A percentile compares a stretch with the other conserved stretches of the same genome.
These are phyloP conservation scores for Hybognathus amarus DNA, from an alignment of 2,797 vertebrate genomes.

Conservation along the genomic window DNA sequence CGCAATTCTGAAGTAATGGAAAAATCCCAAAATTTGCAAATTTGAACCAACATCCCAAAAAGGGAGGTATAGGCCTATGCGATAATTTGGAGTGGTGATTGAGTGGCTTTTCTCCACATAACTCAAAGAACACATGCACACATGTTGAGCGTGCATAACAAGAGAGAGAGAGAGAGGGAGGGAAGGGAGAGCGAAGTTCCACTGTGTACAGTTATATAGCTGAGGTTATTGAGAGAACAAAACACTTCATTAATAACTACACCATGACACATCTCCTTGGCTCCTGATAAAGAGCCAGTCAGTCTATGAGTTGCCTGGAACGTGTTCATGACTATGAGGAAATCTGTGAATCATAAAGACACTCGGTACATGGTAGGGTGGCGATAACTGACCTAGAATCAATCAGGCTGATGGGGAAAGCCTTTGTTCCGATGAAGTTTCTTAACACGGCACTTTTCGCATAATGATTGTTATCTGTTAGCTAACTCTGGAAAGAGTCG, in stretches of 20 bases:
- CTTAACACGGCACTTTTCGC: background rate
- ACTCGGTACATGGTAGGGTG: background rate
- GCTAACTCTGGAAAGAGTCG: background rate
- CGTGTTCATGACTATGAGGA: conserved; percentile 12
- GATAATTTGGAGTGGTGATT: too few species aligned
- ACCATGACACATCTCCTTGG: conserved; percentile 24
- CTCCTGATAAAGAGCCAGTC: conserved; percentile 36
- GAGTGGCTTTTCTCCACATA: too few species aligned
- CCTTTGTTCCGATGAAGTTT: conserved; percentile 8
- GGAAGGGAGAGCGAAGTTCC: background rate
- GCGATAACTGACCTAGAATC: conserved; percentile 2
- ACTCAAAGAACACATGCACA: too few species aligned
- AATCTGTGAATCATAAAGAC: conserved; percentile 40
- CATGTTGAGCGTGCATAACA: too few species aligned
- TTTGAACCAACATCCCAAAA: background rate
- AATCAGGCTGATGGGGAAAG: conserved; percentile 31
- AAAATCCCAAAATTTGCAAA: background rate
- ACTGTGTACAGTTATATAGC: conserved; percentile 27
- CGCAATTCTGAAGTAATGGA: too few species aligned
- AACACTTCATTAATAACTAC: conserved; percentile 11
- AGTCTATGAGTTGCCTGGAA: conserved; percentile 18
- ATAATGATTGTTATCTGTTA: background rate
- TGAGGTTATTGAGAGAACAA: conserved; percentile 6
- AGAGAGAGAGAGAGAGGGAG: too few species aligned
- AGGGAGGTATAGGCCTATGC: too few species aligned